These are phyloP conservation scores for Lagenorhynchus albirostris DNA, from an alignment of 2,113 vertebrate genomes.

Conservation along the genomic window DNA sequence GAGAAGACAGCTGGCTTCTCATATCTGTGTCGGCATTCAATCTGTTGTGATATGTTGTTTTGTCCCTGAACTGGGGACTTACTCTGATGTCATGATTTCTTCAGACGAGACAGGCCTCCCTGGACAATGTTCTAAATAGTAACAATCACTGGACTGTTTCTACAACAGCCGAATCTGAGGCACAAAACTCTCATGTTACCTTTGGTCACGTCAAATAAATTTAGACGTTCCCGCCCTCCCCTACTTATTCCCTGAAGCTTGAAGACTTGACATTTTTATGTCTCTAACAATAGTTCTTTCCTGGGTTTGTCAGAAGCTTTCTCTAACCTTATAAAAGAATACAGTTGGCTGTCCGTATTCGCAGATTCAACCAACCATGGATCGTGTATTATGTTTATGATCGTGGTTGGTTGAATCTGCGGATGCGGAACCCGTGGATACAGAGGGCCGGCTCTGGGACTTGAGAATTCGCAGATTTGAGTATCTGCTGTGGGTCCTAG, in stretches of 20 bases:
- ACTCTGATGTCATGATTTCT: not conserved
- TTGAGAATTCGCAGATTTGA: not conserved
- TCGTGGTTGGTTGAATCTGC: not conserved
- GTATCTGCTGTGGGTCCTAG: not conserved
- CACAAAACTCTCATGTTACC: not conserved
- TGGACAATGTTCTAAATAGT: not conserved
- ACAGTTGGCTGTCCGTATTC: not conserved
- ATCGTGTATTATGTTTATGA: not conserved
- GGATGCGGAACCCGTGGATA: not conserved
- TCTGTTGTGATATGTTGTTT: not conserved
- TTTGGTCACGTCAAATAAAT: not conserved
- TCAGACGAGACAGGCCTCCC: not conserved
- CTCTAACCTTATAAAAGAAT: not conserved
- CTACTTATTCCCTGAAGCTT: conserved; percentile 12
- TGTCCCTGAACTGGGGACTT: not conserved
- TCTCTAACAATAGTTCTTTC: not conserved
- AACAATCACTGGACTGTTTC: not conserved
- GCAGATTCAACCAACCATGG: not conserved
- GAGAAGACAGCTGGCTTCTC: not conserved
- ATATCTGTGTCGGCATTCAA: not conserved
- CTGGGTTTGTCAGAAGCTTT: conserved; percentile 14
- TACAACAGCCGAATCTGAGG: not conserved
- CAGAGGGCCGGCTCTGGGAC: not conserved
- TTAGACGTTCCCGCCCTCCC: not conserved
- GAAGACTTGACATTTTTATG: conserved; percentile 1